phyloP scores from a whole-genome alignment of 2,888 invertebrate genomes.

The Mechanitis messenoides region DNA sequence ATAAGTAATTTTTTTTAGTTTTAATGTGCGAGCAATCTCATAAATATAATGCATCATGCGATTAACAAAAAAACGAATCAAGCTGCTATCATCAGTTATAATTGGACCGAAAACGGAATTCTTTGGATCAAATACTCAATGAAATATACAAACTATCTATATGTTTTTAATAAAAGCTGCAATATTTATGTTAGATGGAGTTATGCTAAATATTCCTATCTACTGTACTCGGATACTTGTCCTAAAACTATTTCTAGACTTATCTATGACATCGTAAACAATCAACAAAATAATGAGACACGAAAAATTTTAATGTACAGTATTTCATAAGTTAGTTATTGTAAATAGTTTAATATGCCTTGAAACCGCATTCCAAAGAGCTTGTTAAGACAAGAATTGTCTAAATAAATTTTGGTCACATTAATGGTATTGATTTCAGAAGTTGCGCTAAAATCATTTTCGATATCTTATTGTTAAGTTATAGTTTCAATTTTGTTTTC shows the following conservation, averaged over 20 bases:
- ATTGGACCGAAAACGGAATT: neutral
- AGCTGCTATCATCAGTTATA: neutral
- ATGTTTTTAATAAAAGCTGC: too few relatives aligned
- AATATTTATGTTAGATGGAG: too few relatives aligned
- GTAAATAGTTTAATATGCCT: constrained; percentile 20
- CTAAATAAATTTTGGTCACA: constrained; percentile 20
- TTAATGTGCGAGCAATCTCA: constrained; percentile 12
- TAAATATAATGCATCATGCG: constrained; percentile 19
- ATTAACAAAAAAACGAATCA: constrained; percentile 12
- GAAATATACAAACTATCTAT: neutral
- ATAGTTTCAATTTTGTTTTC: constrained; percentile 23
- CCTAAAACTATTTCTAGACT: too few relatives aligned
- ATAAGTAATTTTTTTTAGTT: too few relatives aligned
- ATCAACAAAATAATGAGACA: too few relatives aligned
- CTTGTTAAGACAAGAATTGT: constrained; percentile 26
- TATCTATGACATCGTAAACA: too few relatives aligned
- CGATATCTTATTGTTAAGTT: constrained; percentile 20
- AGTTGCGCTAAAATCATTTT: constrained; percentile 21
- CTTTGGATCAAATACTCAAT: neutral
- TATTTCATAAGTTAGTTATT: constrained; percentile 10
- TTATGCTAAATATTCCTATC: too few relatives aligned
- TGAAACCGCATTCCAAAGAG: constrained; percentile 22
- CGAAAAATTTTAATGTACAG: too few relatives aligned
- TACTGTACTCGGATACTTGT: too few relatives aligned
- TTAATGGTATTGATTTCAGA: constrained; percentile 22